Evolutionary conservation across 1,140 invertebrate genomes (phyloP).

Genomic region (Agrypnia vestita): DNA sequence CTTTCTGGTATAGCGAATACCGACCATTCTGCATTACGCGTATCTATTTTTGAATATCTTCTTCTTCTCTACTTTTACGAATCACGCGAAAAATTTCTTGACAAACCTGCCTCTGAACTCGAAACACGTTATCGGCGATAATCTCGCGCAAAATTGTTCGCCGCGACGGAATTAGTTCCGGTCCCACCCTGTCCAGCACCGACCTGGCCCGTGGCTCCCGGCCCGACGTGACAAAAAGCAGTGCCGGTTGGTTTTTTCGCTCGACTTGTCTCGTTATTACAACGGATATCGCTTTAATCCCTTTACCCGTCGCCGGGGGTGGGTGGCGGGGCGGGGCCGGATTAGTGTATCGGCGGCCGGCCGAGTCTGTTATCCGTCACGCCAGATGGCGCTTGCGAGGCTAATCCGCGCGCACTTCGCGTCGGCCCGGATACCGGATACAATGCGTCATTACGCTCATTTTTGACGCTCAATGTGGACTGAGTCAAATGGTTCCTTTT

Average conservation of each 20-base stretch:
- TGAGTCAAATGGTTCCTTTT: no score
- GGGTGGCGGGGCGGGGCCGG: neutral
- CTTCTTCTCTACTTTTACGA: no score
- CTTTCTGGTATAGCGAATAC: no score
- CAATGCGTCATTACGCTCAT: neutral
- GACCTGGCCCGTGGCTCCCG: neutral
- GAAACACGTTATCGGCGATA: no score
- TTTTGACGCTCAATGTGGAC: neutral
- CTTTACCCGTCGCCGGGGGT: slow-evolving; percentile 23
- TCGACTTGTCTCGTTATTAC: slow-evolving; percentile 44
- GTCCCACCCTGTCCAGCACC: no score
- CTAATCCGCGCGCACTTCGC: slow-evolving; percentile 10
- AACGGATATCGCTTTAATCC: slow-evolving; percentile 40
- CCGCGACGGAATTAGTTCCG: no score
- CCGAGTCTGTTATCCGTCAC: slow-evolving; percentile 37
- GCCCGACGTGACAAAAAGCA: slow-evolving; percentile 5
- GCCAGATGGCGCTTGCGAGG: slow-evolving; percentile 20
- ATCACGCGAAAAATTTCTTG: no score
- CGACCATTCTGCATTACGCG: no score
- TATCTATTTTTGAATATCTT: no score
- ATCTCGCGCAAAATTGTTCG: no score
- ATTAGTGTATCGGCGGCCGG: slow-evolving; percentile 24
- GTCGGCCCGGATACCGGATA: neutral
- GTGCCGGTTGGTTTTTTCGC: slow-evolving; percentile 35
- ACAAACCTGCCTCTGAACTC: no score